These are phyloP conservation scores for Scomber scombrus DNA, from an alignment of 2,113 vertebrate genomes.

Conservation along the genomic window DNA sequence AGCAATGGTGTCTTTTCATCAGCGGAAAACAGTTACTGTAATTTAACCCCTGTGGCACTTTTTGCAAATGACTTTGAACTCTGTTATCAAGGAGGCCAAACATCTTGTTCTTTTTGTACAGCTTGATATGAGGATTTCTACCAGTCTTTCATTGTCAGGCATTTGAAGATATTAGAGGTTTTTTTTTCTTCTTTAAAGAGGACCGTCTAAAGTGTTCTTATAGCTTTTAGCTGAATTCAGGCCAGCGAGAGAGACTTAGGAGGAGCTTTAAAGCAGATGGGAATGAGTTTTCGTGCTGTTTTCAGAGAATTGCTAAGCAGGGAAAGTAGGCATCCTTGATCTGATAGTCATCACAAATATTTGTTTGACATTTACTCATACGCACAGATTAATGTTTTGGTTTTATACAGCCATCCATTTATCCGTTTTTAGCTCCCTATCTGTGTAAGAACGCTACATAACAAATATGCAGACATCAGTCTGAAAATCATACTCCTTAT, in stretches of 20 bases:
- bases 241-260: constrained; percentile 47
- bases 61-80: constrained; percentile 33
- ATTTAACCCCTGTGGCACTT: constrained; percentile 50
- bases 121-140: constrained; percentile 57
- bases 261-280: constrained; percentile 50
- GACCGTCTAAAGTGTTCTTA: constrained; percentile 42
- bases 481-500: not conserved
- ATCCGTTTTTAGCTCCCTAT: constrained; percentile 17
- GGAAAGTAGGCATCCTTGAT: constrained; percentile 42
- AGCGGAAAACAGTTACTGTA: constrained; percentile 12
- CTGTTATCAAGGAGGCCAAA: constrained; percentile 44
- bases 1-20: constrained; percentile 27
- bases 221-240: constrained; percentile 54
- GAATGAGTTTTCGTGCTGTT: constrained; percentile 56
- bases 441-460: not conserved
- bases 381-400: constrained; percentile 31
- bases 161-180: constrained; percentile 45
- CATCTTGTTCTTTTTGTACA: constrained; percentile 32
- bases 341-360: constrained; percentile 45
- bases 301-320: constrained; percentile 39
- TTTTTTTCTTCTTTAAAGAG: not conserved
- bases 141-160: constrained; percentile 55
- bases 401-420: constrained; percentile 1
- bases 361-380: constrained; percentile 21
- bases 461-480: not conserved